These are phyloP conservation scores for Saccopteryx bilineata DNA, from an alignment of 2,113 vertebrate species.

Conservation along the genomic window DNA sequence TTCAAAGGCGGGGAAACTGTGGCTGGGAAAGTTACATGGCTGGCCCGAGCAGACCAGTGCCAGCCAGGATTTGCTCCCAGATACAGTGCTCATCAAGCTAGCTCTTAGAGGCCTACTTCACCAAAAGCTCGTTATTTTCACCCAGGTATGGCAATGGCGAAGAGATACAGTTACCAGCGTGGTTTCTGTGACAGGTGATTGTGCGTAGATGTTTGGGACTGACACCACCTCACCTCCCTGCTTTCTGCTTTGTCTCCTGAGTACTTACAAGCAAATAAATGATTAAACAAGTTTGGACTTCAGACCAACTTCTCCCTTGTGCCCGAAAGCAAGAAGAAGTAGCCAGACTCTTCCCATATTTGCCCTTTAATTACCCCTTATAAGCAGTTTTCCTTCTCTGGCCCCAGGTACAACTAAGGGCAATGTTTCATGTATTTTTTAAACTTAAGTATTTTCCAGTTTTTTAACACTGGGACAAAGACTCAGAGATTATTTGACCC, in stretches of 20 bases:
- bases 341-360: not conserved
- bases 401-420: not conserved
- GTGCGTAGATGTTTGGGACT: not conserved
- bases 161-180: not conserved
- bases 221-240: not conserved
- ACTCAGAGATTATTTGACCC: not conserved
- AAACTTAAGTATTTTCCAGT: not conserved
- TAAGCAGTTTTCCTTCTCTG: not conserved
- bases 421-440: not conserved
- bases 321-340: not conserved
- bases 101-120: fast-evolving
- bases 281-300: not conserved
- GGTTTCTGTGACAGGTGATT: not conserved
- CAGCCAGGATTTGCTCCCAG: not conserved
- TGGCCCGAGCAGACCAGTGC: not conserved
- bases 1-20: not conserved
- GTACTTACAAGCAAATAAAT: not conserved
- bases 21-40: not conserved
- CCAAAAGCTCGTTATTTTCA: not conserved
- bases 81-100: not conserved
- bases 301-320: not conserved
- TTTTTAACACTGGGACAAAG: not conserved
- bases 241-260: not conserved
- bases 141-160: not conserved
- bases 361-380: not conserved